Evolutionary conservation across 2,888 invertebrate genomes (phyloP).

Genomic region (Aromia moschata): DNA sequence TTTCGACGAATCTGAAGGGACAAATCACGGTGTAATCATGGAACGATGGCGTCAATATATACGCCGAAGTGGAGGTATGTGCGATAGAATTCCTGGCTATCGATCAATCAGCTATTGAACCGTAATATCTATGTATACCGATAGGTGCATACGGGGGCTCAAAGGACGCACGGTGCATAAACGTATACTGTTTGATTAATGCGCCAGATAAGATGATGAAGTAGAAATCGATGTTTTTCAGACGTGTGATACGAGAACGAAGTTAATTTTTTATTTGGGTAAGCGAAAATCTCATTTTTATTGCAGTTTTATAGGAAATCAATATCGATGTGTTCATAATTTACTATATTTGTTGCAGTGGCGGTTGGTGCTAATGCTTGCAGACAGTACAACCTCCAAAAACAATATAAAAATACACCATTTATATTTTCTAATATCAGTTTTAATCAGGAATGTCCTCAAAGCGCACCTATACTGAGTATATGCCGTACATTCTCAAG

Average conservation of each 20-base stretch:
- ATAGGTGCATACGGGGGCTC: conserved; percentile 14
- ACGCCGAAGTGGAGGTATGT: conserved; percentile 11
- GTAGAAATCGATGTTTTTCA: conserved; percentile 8
- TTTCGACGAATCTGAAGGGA: conserved; percentile 9
- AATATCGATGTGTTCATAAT: too few species aligned
- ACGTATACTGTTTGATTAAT: conserved; percentile 3
- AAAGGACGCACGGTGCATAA: conserved; percentile 10
- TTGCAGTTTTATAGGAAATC: too few species aligned
- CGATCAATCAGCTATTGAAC: conserved; percentile 20
- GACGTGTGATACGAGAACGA: conserved; percentile 2
- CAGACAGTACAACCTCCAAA: too few species aligned
- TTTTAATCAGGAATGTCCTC: too few species aligned
- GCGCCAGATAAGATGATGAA: conserved; percentile 12
- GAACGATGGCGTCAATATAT: conserved; percentile 9
- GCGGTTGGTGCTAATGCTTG: too few species aligned
- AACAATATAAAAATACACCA: too few species aligned
- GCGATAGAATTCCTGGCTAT: conserved; percentile 19
- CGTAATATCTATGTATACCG: conserved; percentile 14
- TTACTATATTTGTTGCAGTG: too few species aligned
- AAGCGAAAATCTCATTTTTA: too few species aligned
- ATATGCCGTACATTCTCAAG: too few species aligned
- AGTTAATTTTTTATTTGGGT: not conserved
- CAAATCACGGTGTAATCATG: conserved; percentile 6
- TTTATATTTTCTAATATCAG: too few species aligned
- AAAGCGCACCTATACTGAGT: too few species aligned